phyloP scores from a whole-genome alignment of 2,113 vertebrate genomes.

The Donacobius atricapilla region DNA sequence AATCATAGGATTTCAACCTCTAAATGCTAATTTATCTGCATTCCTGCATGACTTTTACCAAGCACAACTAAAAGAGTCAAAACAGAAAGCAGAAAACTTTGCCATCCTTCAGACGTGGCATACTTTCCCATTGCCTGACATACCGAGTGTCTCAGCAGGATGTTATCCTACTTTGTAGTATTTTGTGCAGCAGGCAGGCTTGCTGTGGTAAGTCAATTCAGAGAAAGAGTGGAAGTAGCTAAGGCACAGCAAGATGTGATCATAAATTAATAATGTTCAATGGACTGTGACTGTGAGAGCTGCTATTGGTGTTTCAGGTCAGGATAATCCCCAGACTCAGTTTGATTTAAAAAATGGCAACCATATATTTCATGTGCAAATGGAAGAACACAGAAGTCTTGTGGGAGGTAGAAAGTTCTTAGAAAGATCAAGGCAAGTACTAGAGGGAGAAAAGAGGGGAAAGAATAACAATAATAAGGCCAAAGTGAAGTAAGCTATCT shows the following conservation, averaged over 20 bases:
- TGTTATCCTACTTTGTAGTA: conserved; percentile 25
- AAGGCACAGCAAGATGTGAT: conserved; percentile 46
- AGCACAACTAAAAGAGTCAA: background rate
- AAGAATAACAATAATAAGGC: background rate
- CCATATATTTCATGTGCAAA: conserved; percentile 26
- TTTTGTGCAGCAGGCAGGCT: conserved; percentile 27
- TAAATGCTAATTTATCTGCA: background rate
- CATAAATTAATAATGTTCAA: conserved; percentile 61
- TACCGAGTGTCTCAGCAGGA: background rate
- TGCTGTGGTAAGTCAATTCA: conserved; percentile 38
- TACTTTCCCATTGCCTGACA: conserved; percentile 5
- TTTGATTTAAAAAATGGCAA: conserved; percentile 45
- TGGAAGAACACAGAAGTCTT: background rate
- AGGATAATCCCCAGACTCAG: conserved; percentile 6
- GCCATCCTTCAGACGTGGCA: background rate
- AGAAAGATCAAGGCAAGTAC: background rate
- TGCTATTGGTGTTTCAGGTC: conserved; percentile 53
- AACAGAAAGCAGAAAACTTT: background rate
- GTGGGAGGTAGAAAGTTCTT: background rate
- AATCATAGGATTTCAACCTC: background rate
- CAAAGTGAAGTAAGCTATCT: background rate
- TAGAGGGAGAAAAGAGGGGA: background rate
- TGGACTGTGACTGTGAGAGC: conserved; percentile 51
- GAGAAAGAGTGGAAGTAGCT: background rate
- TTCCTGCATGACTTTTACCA: background rate